These are phyloP conservation scores for Mythimna pallens DNA, from an alignment of 2,888 invertebrate genomes.

Conservation along the genomic window DNA sequence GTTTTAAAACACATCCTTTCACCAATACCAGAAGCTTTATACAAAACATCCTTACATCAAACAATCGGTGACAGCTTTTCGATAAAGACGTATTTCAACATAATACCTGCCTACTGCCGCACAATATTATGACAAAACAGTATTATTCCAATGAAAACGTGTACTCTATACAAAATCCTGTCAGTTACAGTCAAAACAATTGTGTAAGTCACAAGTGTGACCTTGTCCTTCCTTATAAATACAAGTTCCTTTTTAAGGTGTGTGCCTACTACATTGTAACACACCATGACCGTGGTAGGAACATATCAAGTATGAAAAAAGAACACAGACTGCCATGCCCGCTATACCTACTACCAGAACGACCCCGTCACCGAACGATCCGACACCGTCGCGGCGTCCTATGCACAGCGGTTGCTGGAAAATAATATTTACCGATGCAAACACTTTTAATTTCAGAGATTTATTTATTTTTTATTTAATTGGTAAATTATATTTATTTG, in stretches of 20 bases:
- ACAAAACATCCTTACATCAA: not conserved
- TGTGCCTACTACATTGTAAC: too few species aligned
- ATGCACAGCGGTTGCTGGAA: too few species aligned
- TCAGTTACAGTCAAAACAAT: conserved; percentile 25
- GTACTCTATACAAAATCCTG: conserved; percentile 12
- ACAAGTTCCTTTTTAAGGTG: not conserved
- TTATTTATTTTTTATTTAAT: too few species aligned
- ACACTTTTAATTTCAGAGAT: too few species aligned
- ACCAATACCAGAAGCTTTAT: not conserved
- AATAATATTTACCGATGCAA: too few species aligned
- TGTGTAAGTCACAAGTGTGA: conserved; percentile 5
- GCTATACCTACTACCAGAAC: too few species aligned
- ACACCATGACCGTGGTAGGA: too few species aligned
- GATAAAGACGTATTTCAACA: not conserved
- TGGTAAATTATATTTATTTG: too few species aligned
- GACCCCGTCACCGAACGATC: too few species aligned
- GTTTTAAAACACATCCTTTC: not conserved
- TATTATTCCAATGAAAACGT: conserved; percentile 13
- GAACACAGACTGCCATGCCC: too few species aligned
- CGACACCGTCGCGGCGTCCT: too few species aligned
- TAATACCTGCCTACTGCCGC: conserved; percentile 1
- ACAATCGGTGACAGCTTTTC: not conserved
- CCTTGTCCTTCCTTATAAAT: conserved; percentile 15
- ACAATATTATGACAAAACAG: conserved; percentile 2
- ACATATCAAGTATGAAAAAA: too few species aligned